phyloP scores from a whole-genome alignment of 2,113 vertebrate genomes.

The Okapia johnstoni region DNA sequence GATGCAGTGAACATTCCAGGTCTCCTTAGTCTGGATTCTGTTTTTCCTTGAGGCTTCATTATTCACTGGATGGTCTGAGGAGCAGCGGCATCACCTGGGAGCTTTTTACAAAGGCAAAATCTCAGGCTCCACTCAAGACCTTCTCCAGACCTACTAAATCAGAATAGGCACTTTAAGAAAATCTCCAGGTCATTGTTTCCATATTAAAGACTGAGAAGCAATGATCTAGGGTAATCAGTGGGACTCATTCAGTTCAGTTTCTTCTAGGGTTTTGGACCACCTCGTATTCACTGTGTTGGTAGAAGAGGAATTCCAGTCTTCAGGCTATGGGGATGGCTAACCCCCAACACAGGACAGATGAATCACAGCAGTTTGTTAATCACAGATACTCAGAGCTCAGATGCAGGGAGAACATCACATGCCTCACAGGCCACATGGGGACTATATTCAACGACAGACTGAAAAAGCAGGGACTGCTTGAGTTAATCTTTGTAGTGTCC shows the following conservation, averaged over 20 bases:
- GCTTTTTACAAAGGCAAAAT: neutral
- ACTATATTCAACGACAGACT: neutral
- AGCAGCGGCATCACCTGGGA: neutral
- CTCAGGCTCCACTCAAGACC: neutral
- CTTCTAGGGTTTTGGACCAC: neutral
- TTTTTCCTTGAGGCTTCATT: neutral
- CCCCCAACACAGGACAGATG: no score
- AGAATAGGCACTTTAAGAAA: neutral
- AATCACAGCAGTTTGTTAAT: neutral
- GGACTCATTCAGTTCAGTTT: neutral
- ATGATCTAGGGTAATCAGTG: neutral
- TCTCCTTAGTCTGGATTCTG: neutral
- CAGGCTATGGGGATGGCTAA: neutral
- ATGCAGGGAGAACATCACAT: neutral
- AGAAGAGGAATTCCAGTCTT: neutral
- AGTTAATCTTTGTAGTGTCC: neutral
- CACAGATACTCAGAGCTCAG: neutral
- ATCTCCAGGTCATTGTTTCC: neutral
- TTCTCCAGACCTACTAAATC: neutral
- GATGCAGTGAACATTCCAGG: neutral
- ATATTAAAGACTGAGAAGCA: neutral
- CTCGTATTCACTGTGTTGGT: neutral
- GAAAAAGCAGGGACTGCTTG: neutral
- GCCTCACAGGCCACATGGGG: neutral
- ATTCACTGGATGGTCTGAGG: neutral